Conservation (phyloP, 2,888 invertebrate species). For the Cordylochernes scorpioides region DNA sequence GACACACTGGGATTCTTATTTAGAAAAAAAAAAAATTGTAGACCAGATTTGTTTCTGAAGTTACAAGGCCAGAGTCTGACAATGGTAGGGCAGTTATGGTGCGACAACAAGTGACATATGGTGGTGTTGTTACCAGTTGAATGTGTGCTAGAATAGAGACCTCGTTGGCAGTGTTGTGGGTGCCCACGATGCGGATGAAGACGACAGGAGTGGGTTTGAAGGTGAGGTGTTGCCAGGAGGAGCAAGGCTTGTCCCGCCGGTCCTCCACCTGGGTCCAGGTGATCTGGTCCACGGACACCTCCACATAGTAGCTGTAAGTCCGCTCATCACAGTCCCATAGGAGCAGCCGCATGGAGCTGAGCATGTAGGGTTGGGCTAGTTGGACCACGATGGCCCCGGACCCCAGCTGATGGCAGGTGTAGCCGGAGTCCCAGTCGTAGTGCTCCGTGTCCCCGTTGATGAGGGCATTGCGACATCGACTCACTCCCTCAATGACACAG, state of each 20-base stretch:
- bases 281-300: conserved; percentile 68
- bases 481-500: conserved; percentile 81
- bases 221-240: conserved; percentile 75
- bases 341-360: conserved; percentile 62
- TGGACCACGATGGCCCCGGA: conserved; percentile 83
- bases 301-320: conserved; percentile 81
- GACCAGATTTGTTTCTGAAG: too few species aligned
- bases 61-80: too few species aligned
- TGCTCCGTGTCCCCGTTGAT: conserved; percentile 78
- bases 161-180: conserved; percentile 88
- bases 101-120: too few species aligned
- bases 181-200: conserved; percentile 80
- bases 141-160: too few species aligned
- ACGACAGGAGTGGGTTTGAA: conserved; percentile 64
- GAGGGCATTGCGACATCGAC: conserved; percentile 68
- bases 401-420: conserved; percentile 84
- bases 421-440: conserved; percentile 97
- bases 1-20: too few species aligned
- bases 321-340: conserved; percentile 93
- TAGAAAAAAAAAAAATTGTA: too few species aligned
- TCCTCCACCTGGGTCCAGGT: conserved; percentile 79
- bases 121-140: too few species aligned
- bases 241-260: conserved; percentile 52
- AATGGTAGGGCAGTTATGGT: too few species aligned
- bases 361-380: conserved; percentile 78